These are phyloP conservation scores for Lordiphosa collinella DNA, from an alignment of 1,140 invertebrate species.

Conservation along the genomic window DNA sequence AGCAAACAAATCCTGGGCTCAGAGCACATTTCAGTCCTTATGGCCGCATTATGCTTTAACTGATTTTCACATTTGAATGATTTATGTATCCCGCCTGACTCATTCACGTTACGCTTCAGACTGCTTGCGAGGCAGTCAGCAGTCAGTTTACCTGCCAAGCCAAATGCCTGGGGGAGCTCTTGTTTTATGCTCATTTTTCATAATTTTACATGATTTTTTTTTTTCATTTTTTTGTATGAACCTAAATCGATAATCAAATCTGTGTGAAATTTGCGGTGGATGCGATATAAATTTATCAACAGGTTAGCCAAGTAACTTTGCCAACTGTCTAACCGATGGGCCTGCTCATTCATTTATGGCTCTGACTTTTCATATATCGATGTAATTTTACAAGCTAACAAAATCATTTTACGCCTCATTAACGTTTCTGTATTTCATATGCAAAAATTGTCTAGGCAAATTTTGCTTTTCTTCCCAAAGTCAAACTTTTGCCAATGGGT, in stretches of 20 bases:
- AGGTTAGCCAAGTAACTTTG: slow-evolving; percentile 68
- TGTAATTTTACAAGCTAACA: slow-evolving; percentile 75
- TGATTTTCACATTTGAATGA: slow-evolving; percentile 74
- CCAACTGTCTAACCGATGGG: slow-evolving; percentile 25
- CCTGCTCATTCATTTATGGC: slow-evolving; percentile 65
- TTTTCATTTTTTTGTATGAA: slow-evolving; percentile 11
- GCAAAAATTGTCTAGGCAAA: slow-evolving; percentile 43
- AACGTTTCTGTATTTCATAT: slow-evolving; percentile 78
- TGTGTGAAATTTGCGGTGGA: slow-evolving; percentile 32
- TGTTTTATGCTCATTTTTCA: slow-evolving; percentile 63
- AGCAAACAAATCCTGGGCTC: not conserved
- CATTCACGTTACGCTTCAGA: slow-evolving; percentile 44
- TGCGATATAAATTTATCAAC: slow-evolving; percentile 66
- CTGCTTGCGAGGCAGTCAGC: not conserved
- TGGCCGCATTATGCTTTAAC: slow-evolving; percentile 61
- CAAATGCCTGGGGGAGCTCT: slow-evolving; percentile 44
- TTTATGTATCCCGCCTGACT: slow-evolving; percentile 69
- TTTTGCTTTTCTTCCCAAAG: slow-evolving; percentile 41
- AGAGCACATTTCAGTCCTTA: slow-evolving; percentile 34
- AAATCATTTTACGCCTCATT: slow-evolving; percentile 76
- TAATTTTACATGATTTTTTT: slow-evolving; percentile 71
- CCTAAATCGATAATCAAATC: slow-evolving; percentile 56
- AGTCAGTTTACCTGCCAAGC: slow-evolving; percentile 26
- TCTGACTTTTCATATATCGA: slow-evolving; percentile 41
- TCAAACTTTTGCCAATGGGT: slow-evolving; percentile 51